Base-by-base conservation (phyloP, 2,113 vertebrate species). In the Bubo bubo region DNA sequence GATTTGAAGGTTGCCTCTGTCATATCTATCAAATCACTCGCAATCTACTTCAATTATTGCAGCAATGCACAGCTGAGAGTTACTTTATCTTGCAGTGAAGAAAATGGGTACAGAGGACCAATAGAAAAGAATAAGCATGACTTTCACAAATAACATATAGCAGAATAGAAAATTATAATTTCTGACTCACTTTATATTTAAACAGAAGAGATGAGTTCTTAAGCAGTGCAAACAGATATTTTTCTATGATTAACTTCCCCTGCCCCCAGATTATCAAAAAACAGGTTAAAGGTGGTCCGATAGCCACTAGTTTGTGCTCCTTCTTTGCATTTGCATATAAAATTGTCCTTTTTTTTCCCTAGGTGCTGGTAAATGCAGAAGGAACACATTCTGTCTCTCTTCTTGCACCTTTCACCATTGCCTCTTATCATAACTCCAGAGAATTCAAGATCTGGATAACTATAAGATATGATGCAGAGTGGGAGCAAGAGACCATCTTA, bases 1-100 rank as follows among this genome's bases (percentile, higher is more conserved):
- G 70, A 91, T 94, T 75, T 86, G 79, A 94, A 91, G 79, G 87
- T 96, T 96, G 75, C 67, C 60, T 95, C 76, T 94, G 75, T 94
- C 79, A 26, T 67, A 89, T 86, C 93, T 96, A 75, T 86, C 68
- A 94, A 93, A 91, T 95, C 71, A 53, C 50, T 96, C n/a, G 39
- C 67, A 74, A 91, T 94, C 85, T 88, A 63, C 58, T 92, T 94
- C 87, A 95, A 86, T 96, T 80, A 97, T 96, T 53, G 32, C 91
- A 52, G 55, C 84, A 80, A 85, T 72, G 67, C 76, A 80, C 79
- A 95, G 76, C 58, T 90, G 79, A 94, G 60, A 32, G 66, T 93
- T 96, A 88, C 72, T 83, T 95, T 95, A 88, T 95, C 86, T 94
- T 74, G 35, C 47, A 89, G 91, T 26, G 82, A 88, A 97, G 63